A percentile compares a stretch with the other conserved stretches of the same genome.
phyloP scores from a whole-genome alignment of 2,113 vertebrate genomes.

The Chrysochloris asiatica region DNA sequence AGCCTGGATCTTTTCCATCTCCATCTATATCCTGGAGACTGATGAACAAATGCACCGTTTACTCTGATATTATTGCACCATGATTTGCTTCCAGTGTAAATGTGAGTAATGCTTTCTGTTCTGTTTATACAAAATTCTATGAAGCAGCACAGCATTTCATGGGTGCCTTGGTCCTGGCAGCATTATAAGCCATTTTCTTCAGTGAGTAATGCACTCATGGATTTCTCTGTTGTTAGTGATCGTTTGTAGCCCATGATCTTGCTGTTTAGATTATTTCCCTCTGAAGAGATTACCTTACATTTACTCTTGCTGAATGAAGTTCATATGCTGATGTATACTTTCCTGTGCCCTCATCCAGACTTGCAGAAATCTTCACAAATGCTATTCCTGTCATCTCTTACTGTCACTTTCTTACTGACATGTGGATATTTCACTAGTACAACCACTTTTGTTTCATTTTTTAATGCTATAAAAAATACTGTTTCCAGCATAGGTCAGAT shows the following conservation, averaged over 20 bases:
- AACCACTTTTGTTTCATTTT: neutral
- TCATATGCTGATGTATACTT: neutral
- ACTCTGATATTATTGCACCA: neutral
- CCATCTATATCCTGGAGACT: neutral
- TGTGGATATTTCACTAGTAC: neutral
- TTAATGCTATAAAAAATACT: neutral
- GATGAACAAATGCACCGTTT: neutral
- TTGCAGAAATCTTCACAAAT: neutral
- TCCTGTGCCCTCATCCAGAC: constrained; percentile 33
- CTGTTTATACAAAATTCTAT: neutral
- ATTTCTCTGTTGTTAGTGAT: neutral
- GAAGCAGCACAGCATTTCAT: neutral
- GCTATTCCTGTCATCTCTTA: neutral
- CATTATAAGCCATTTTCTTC: constrained; percentile 8
- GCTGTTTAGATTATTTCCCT: constrained; percentile 47
- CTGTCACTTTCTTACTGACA: neutral
- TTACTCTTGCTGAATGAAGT: neutral
- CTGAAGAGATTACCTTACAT: neutral
- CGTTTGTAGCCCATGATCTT: constrained; percentile 18
- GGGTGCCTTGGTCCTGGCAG: neutral
- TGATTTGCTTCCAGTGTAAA: neutral
- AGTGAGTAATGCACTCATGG: neutral
- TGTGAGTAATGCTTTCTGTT: neutral
- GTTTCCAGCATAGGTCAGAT: neutral
- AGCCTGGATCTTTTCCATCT: neutral